These are phyloP conservation scores for Struthidea cinerea DNA, from an alignment of 2,113 vertebrate genomes.

Conservation along the genomic window DNA sequence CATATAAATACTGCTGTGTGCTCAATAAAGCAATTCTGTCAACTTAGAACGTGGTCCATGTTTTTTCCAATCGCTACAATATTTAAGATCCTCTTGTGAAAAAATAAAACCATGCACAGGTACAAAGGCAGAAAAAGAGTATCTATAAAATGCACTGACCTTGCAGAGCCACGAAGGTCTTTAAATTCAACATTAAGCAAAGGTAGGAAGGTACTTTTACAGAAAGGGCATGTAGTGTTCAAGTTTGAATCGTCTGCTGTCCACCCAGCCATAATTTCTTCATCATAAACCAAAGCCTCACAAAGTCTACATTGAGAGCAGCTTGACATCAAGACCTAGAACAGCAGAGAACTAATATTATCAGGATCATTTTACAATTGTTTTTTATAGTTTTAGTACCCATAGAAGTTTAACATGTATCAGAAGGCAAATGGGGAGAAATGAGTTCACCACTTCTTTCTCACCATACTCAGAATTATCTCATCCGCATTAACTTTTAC, in stretches of 20 bases:
- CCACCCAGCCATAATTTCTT: conserved; percentile 99
- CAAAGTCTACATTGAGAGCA: conserved; percentile 92
- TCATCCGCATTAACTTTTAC: neutral
- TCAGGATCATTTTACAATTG: neutral
- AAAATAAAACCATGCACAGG: neutral
- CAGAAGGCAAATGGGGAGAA: neutral
- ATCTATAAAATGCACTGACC: conserved; percentile 70
- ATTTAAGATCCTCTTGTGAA: neutral
- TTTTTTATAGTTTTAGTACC: neutral
- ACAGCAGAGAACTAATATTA: neutral
- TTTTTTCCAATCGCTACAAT: neutral
- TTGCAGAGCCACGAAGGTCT: conserved; percentile 84
- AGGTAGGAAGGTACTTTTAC: conserved; percentile 88
- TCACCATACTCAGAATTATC: neutral
- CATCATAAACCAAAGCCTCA: conserved; percentile 91
- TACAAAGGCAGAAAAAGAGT: neutral
- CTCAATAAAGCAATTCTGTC: neutral
- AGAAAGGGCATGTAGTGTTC: conserved; percentile 95
- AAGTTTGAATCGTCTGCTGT: conserved; percentile 95
- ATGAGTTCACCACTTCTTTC: neutral
- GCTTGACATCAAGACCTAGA: conserved; percentile 95
- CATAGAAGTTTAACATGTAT: neutral
- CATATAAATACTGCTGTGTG: neutral
- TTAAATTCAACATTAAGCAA: conserved; percentile 94
- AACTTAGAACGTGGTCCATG: neutral